Evolutionary conservation across 1,140 invertebrate genomes (phyloP).

Genomic region (Vanessa tameamea): DNA sequence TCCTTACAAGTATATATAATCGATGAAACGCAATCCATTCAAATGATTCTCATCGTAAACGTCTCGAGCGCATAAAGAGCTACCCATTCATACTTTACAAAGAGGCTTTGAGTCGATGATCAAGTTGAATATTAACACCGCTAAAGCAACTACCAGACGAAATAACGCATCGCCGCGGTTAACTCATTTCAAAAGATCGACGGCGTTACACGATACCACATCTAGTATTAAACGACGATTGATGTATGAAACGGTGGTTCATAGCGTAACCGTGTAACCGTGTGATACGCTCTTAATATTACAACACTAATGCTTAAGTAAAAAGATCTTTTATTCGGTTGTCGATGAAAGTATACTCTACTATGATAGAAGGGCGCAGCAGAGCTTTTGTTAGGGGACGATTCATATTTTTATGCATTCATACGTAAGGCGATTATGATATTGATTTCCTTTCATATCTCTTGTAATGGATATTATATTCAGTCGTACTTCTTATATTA

Average conservation of each 20-base stretch:
- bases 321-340: conserved; percentile 40
- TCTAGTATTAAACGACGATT: background rate
- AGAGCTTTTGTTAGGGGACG: conserved; percentile 28
- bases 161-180: background rate
- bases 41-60: conserved; percentile 41
- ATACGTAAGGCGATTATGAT: conserved; percentile 21
- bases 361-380: conserved; percentile 29
- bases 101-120: conserved; percentile 41
- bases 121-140: conserved; percentile 43
- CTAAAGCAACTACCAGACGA: conserved; percentile 18
- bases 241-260: background rate
- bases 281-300: conserved; percentile 20
- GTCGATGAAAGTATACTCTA: conserved; percentile 38
- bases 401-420: conserved; percentile 34
- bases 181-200: background rate
- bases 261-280: background rate
- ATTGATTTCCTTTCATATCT: conserved; percentile 23
- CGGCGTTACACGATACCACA: background rate
- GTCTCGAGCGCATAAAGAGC: conserved; percentile 34
- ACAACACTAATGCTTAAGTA: conserved; percentile 39
- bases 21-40: conserved; percentile 41
- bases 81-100: conserved; percentile 40
- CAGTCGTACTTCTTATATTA: background rate
- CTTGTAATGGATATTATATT: conserved; percentile 12
- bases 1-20: conserved; percentile 39